These are phyloP conservation scores for Drosophila fulvimacula DNA, from an alignment of 2,888 invertebrate species.

Conservation along the genomic window DNA sequence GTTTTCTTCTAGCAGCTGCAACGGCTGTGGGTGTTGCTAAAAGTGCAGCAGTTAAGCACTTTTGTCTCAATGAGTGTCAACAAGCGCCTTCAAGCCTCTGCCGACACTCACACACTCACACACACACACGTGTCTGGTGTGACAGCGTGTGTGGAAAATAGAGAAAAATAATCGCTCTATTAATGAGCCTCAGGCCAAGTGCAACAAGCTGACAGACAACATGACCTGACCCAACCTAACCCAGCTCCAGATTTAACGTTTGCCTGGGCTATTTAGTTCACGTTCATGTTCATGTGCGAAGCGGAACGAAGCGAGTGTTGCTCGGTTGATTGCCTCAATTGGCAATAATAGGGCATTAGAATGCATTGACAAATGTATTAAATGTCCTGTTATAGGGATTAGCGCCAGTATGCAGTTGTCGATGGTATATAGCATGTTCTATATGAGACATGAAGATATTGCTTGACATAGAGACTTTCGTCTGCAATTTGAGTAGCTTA, in stretches of 20 bases:
- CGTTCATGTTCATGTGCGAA: conserved; percentile 22
- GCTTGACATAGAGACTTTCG: too few relatives aligned
- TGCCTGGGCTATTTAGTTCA: conserved; percentile 46
- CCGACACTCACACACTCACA: conserved; percentile 21
- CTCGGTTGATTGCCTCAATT: neutral
- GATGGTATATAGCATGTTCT: too few relatives aligned
- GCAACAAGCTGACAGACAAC: conserved; percentile 77
- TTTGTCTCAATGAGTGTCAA: conserved; percentile 81
- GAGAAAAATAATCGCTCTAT: conserved; percentile 72
- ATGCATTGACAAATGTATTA: neutral
- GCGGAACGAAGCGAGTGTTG: too few relatives aligned
- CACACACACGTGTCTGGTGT: conserved; percentile 23
- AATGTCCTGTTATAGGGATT: too few relatives aligned
- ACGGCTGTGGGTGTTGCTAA: conserved; percentile 45
- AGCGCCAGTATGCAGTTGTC: too few relatives aligned
- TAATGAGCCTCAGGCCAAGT: conserved; percentile 80
- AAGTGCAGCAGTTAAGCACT: conserved; percentile 79
- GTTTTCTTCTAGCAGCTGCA: conserved; percentile 24
- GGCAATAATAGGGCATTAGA: conserved; percentile 1
- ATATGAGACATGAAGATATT: too few relatives aligned
- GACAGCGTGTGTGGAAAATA: conserved; percentile 45
- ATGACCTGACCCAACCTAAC: conserved; percentile 63
- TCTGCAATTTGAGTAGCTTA: too few relatives aligned
- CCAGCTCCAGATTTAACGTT: conserved; percentile 26
- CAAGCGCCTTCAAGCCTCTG: conserved; percentile 61